Base-by-base conservation (phyloP, 23 tunicate genomes). In the Corella eumyota region DNA sequence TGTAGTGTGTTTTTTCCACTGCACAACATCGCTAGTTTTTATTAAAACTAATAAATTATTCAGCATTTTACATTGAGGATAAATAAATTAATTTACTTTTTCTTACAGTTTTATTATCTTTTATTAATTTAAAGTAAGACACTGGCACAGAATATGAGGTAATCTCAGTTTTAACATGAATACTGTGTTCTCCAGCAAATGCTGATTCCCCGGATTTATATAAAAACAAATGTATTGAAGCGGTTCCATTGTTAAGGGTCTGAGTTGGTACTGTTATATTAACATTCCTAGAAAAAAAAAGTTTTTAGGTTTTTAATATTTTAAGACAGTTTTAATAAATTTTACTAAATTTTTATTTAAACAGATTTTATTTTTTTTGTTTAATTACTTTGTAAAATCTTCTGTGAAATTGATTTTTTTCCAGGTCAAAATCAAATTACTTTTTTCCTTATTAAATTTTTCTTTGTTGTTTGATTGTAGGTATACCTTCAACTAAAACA, bases 401-500 rank as follows among this genome's bases (percentile, higher is more conserved):
- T 67, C 68, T 30, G 24, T 2, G 35, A 60, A 58, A 61, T 68
- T 77, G 3, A 68, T 20, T 6, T 60, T 60, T 68, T 68, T 68
- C 57, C 57, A 36, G 58, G 30, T n/a, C 20, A 23, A 61, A 61
- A 77, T 60, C 48, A 46, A 60, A 28, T 13, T 45, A 19, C 36
- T 68, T 49, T 32, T 37, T 57, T n/a, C 66, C 37, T 32, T 13
- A 56, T 54, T 13, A 30, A 26, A 4, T 73, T 36, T 22, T 21
- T 13, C 7, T 36, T 58, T 62, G 40, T 32, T 38, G 68, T 28
- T 30, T 70, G 33, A 24, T 62, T 19, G 56, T 32, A 32, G 15
- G 52, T 60, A 77, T 1, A 69, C 59, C 31, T 77, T 61, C 33
- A 77, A n/a, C 85, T 76, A 61, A 40, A 46, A 72, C 6, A 57